A percentile compares a stretch with the other conserved stretches of the same genome.
Evolutionary conservation across 2,113 vertebrate genomes (phyloP).

Genomic region (Helogale parvula): DNA sequence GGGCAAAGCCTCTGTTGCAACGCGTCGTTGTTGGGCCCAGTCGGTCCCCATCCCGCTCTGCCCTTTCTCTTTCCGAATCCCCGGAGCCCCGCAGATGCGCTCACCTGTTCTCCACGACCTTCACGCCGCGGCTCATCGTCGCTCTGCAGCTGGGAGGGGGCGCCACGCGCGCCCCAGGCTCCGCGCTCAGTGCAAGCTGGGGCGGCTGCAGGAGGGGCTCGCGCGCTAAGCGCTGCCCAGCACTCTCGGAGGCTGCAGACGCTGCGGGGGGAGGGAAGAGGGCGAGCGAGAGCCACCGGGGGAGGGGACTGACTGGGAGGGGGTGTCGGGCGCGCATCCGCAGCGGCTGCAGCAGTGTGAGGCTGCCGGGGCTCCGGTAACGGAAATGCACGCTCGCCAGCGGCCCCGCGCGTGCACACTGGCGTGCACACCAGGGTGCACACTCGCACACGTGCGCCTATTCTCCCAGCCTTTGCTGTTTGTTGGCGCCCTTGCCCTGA

Average conservation of each 20-base stretch:
- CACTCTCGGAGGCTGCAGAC: neutral
- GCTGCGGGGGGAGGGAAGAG: neutral
- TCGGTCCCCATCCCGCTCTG: neutral
- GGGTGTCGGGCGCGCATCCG: neutral
- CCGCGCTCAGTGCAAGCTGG: neutral
- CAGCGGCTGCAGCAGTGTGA: neutral
- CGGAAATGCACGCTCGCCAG: neutral
- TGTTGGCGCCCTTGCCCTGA: neutral
- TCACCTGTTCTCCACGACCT: slow-evolving; percentile 50
- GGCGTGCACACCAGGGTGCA: neutral
- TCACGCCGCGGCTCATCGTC: slow-evolving; percentile 28
- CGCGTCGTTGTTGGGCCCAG: neutral
- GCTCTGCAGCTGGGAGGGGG: neutral
- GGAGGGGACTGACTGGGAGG: slow-evolving; percentile 4
- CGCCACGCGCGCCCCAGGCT: neutral
- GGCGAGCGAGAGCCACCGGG: neutral
- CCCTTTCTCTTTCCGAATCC: neutral
- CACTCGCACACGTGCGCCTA: neutral
- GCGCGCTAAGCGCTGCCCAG: neutral
- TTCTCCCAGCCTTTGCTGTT: neutral
- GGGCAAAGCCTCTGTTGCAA: neutral
- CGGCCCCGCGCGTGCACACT: neutral
- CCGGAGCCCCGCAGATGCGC: neutral
- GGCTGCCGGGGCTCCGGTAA: neutral
- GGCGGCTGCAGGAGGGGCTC: neutral